Conservation (phyloP, 2,888 invertebrate genomes). For the Colletes collaris region DNA sequence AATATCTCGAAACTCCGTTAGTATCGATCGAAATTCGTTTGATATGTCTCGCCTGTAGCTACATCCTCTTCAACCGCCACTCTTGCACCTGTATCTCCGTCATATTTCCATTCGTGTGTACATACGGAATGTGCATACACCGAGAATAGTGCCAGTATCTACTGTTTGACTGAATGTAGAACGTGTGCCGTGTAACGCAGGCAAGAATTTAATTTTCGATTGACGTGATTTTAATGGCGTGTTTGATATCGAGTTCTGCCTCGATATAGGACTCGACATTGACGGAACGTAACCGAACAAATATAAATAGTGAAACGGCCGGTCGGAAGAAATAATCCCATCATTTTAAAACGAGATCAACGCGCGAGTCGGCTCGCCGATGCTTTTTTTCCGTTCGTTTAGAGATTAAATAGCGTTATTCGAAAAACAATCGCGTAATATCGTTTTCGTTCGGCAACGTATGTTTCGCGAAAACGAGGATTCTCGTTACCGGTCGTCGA, state of each 20-base stretch:
- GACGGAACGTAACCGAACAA: conserved; percentile 12
- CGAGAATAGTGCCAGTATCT: conserved; percentile 45
- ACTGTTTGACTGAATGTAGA: conserved; percentile 61
- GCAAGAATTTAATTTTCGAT: conserved; percentile 70
- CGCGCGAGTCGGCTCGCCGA: too few species aligned
- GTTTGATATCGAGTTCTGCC: conserved; percentile 56
- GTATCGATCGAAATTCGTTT: conserved; percentile 67
- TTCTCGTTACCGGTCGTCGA: too few species aligned
- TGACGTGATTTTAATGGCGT: conserved; percentile 73
- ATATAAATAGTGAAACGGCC: background rate
- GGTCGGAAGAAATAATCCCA: background rate
- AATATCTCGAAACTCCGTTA: conserved; percentile 55
- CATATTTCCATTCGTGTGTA: conserved; percentile 71
- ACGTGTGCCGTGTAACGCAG: conserved; percentile 42
- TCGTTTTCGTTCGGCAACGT: too few species aligned
- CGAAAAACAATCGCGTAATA: too few species aligned
- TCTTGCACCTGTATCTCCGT: conserved; percentile 48
- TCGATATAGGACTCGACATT: conserved; percentile 21
- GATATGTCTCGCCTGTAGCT: conserved; percentile 46
- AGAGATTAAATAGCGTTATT: too few species aligned
- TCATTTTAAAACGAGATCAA: background rate
- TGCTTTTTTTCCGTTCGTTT: too few species aligned
- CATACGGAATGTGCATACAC: conserved; percentile 60
- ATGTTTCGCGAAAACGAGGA: too few species aligned
- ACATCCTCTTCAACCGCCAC: conserved; percentile 36